A percentile compares a stretch with the other conserved stretches of the same genome.
phyloP scores from a whole-genome alignment of 2,113 vertebrate genomes.

The Semicossyphus pulcher region DNA sequence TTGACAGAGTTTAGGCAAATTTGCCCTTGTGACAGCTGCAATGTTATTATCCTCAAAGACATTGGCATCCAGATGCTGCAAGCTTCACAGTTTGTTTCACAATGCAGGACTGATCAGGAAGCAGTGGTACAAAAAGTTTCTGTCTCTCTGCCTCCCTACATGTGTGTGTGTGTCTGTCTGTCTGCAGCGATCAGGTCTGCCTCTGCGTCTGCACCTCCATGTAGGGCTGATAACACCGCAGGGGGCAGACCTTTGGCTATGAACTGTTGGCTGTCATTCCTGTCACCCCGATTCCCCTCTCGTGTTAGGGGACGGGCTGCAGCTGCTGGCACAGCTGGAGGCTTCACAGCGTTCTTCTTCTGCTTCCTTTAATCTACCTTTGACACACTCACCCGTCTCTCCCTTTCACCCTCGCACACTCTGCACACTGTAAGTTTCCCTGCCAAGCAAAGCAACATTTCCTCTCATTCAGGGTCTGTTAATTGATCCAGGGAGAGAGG shows the following conservation, averaged over 20 bases:
- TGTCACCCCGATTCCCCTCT: conserved; percentile 50
- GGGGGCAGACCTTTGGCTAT: conserved; percentile 26
- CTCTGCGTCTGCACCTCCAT: conserved; percentile 45
- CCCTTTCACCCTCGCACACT: conserved; percentile 24
- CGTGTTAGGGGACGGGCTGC: conserved; percentile 53
- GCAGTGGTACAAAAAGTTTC: neutral
- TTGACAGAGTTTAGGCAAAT: neutral
- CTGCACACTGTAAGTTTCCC: conserved; percentile 25
- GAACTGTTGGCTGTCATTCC: conserved; percentile 37
- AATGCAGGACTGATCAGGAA: neutral
- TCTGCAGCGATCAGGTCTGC: conserved; percentile 38
- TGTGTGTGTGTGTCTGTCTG: conserved; percentile 16
- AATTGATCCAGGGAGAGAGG: conserved; percentile 18
- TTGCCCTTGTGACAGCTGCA: conserved; percentile 12
- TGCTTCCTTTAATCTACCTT: conserved; percentile 69
- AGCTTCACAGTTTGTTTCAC: neutral
- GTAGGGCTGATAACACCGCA: conserved; percentile 43
- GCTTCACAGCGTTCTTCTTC: conserved; percentile 47
- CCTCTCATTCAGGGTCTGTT: conserved; percentile 16
- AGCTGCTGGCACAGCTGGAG: conserved; percentile 78
- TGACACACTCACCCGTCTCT: conserved; percentile 59
- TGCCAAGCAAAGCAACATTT: conserved; percentile 52
- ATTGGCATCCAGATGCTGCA: conserved; percentile 12
- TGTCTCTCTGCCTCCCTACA: conserved; percentile 4
- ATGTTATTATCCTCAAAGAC: neutral